phyloP scores from a whole-genome alignment of 2,888 invertebrate genomes.

The Ganaspis brasiliensis region DNA sequence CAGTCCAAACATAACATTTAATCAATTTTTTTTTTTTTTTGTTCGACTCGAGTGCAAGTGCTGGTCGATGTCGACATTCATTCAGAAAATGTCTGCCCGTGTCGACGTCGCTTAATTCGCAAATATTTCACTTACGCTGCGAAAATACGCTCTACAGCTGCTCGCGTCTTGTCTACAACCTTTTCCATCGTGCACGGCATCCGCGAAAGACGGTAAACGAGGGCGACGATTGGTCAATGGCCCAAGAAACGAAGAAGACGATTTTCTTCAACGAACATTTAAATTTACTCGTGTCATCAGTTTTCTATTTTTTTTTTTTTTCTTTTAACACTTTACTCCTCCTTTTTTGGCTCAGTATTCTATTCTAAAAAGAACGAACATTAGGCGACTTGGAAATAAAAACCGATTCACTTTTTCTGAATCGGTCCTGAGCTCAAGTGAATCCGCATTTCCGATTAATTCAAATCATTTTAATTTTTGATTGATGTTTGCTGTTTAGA shows the following conservation, averaged over 20 bases:
- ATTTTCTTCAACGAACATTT: conserved; percentile 28
- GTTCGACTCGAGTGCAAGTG: conserved; percentile 58
- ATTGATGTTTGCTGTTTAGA: too few relatives aligned
- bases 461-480: too few relatives aligned
- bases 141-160: conserved; percentile 77
- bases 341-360: too few relatives aligned
- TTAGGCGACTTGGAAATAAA: too few relatives aligned
- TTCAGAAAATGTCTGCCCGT: conserved; percentile 65
- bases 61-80: conserved; percentile 74
- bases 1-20: neutral
- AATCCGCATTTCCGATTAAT: too few relatives aligned
- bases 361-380: too few relatives aligned
- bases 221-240: conserved; percentile 51
- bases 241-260: conserved; percentile 29
- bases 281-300: conserved; percentile 41
- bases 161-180: conserved; percentile 72
- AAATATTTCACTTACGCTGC: conserved; percentile 69
- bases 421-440: too few relatives aligned
- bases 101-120: conserved; percentile 74
- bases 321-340: neutral
- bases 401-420: too few relatives aligned
- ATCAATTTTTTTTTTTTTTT: conserved; percentile 5
- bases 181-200: conserved; percentile 41
- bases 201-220: conserved; percentile 30
- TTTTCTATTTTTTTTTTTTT: conserved; percentile 6